Conservation (phyloP, 2,113 vertebrate species). For the Tachysurus fulvidraco region DNA sequence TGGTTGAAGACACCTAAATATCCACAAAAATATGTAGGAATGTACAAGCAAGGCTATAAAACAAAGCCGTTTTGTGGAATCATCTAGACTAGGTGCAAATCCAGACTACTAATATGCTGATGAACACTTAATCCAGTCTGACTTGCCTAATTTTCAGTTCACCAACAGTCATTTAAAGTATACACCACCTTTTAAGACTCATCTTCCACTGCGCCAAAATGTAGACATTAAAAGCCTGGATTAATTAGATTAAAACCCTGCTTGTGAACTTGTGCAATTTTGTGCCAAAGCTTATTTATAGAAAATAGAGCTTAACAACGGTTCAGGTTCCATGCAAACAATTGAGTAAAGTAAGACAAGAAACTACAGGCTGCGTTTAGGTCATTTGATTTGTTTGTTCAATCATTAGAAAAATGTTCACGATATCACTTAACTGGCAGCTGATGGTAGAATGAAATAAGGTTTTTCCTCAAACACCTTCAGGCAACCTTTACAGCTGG, state of each 20-base stretch:
- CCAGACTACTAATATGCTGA: neutral
- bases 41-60: neutral
- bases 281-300: neutral
- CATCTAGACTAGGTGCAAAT: neutral
- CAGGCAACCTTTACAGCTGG: conserved; percentile 8
- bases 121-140: neutral
- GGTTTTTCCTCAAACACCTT: conserved; percentile 23
- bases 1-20: neutral
- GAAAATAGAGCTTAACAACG: neutral
- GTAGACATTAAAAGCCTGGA: neutral
- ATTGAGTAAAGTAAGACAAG: neutral
- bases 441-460: conserved; percentile 4
- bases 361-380: neutral
- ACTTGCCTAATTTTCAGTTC: neutral
- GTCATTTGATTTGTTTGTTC: conserved; percentile 5
- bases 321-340: neutral
- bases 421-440: conserved; percentile 23
- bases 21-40: neutral
- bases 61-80: neutral
- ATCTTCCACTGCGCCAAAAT: neutral
- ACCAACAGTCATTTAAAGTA: neutral
- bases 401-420: conserved; percentile 22
- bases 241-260: neutral
- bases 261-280: neutral
- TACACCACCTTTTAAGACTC: neutral